A percentile compares a stretch with the other conserved stretches of the same genome.
Evolutionary conservation across 2,113 vertebrate genomes (phyloP).

Genomic region (Mus spicilegus): DNA sequence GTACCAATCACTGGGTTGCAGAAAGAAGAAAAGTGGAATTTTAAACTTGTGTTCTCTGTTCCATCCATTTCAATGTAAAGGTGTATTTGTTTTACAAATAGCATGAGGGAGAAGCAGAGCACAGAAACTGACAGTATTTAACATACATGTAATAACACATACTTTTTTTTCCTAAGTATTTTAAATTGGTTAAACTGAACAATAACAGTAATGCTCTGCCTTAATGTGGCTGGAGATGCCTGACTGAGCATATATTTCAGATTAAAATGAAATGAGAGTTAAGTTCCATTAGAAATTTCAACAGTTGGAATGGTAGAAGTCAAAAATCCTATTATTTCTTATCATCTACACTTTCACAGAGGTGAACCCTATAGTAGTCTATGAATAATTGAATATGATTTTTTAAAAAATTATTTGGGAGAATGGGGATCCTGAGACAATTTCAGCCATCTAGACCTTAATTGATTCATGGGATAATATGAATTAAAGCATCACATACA

Average conservation of each 20-base stretch:
- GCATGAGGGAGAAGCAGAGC: neutral
- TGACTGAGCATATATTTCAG: neutral
- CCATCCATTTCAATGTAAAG: slow-evolving; percentile 39
- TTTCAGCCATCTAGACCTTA: slow-evolving; percentile 4
- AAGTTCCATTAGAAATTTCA: neutral
- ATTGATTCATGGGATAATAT: neutral
- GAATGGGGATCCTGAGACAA: neutral
- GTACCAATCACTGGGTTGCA: neutral
- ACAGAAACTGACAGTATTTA: neutral
- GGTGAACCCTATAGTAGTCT: slow-evolving; percentile 12
- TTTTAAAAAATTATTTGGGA: neutral
- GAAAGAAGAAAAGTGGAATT: neutral
- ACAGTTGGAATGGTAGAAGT: neutral
- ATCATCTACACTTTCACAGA: neutral
- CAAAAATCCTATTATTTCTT: slow-evolving; percentile 17
- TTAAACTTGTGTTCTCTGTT: slow-evolving; percentile 19
- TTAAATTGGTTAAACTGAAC: neutral
- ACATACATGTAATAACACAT: neutral
- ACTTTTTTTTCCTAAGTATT: neutral
- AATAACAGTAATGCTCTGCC: neutral
- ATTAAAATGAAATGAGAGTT: neutral
- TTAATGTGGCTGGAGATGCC: neutral
- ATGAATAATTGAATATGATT: neutral
- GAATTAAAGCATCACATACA: slow-evolving; percentile 33
- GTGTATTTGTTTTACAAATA: slow-evolving; percentile 34